Percentiles rank a stretch among this genome's conserved stretches.
Conservation (phyloP, 1,140 invertebrate genomes). For the Hylaeus anthracinus region DNA sequence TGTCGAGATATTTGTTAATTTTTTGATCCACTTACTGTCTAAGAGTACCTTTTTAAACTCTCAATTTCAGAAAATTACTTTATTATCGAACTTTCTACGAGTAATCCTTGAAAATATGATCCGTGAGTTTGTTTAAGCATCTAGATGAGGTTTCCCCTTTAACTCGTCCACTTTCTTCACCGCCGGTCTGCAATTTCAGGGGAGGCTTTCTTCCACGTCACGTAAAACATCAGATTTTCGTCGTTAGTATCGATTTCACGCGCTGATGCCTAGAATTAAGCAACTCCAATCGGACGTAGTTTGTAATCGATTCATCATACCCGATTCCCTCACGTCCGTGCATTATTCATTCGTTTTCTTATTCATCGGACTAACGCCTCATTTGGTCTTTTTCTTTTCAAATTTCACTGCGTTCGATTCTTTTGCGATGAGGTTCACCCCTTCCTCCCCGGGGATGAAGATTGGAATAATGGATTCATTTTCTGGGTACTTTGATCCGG, state of each 20-base stretch:
- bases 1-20: too few species aligned
- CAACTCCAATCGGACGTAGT: background rate
- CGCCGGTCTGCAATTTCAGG: too few species aligned
- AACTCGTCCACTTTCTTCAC: too few species aligned
- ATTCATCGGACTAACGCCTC: background rate
- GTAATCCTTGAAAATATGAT: too few species aligned
- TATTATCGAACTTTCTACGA: too few species aligned
- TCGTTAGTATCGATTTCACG: background rate
- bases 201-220: too few species aligned
- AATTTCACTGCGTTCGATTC: background rate
- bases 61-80: too few species aligned
- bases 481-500: constrained; percentile 1
- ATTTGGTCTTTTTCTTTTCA: background rate
- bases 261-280: background rate
- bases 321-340: background rate
- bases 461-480: constrained; percentile 29
- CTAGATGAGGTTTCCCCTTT: too few species aligned
- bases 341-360: constrained; percentile 28
- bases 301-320: constrained; percentile 3
- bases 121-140: too few species aligned
- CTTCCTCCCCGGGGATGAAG: background rate
- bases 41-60: too few species aligned
- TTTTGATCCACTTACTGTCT: too few species aligned
- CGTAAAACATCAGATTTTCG: too few species aligned
- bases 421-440: background rate